Evolutionary conservation across 2,113 vertebrate species (phyloP).

Genomic region (Melanocharis versteri): DNA sequence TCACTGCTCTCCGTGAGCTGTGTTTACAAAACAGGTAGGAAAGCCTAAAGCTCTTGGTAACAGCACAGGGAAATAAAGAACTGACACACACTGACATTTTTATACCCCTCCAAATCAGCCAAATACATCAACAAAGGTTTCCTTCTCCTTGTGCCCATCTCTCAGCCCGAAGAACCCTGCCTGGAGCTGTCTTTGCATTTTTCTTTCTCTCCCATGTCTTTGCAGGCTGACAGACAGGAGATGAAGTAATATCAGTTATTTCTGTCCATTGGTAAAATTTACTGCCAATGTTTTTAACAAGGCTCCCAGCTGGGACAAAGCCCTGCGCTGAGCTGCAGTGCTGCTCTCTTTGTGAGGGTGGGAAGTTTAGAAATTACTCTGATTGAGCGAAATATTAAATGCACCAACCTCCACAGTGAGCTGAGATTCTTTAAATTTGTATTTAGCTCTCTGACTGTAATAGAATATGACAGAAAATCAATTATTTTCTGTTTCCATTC

Average conservation of each 20-base stretch:
- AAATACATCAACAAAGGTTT: neutral
- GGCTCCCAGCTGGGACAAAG: neutral
- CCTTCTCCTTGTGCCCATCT: neutral
- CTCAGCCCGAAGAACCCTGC: neutral
- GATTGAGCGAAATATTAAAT: neutral
- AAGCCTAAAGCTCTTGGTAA: neutral
- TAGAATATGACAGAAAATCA: conserved; percentile 50
- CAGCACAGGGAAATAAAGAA: neutral
- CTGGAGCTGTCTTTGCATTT: neutral
- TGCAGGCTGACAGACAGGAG: neutral
- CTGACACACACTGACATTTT: neutral
- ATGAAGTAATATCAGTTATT: neutral
- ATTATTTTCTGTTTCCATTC: conserved; percentile 37
- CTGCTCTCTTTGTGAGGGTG: neutral
- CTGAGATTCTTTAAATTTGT: neutral
- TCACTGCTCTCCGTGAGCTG: neutral
- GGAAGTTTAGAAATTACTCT: neutral
- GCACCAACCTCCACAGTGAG: neutral
- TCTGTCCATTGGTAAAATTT: neutral
- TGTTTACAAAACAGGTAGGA: neutral
- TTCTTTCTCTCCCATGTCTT: neutral
- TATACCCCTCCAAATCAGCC: neutral
- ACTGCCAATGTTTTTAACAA: neutral
- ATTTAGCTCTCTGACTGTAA: conserved; percentile 19
- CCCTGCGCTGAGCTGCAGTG: neutral